These are phyloP conservation scores for Callaeas wilsoni DNA, from an alignment of 2,113 vertebrate genomes.

Conservation along the genomic window DNA sequence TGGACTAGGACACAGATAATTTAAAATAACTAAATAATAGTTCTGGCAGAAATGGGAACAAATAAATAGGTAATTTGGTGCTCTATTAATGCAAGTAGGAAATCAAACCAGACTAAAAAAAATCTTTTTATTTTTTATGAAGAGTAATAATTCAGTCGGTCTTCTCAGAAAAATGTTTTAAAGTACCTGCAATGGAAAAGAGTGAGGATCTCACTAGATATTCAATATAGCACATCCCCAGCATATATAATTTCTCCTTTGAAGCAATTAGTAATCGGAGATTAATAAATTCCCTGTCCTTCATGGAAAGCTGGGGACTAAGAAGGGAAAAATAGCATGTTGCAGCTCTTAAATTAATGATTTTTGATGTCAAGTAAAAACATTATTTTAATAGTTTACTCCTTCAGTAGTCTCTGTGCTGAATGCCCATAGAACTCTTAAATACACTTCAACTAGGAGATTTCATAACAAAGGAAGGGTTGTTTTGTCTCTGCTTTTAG, in stretches of 20 bases:
- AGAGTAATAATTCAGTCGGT: background rate
- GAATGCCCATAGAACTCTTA: background rate
- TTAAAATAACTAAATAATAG: background rate
- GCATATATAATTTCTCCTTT: background rate
- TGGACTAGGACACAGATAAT: background rate
- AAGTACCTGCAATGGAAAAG: background rate
- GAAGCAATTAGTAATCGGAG: background rate
- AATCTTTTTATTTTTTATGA: background rate
- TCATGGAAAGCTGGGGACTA: background rate
- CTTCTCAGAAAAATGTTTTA: background rate
- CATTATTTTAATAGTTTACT: background rate
- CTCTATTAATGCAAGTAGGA: background rate
- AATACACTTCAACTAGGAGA: background rate
- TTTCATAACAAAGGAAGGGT: background rate
- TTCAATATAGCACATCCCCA: background rate
- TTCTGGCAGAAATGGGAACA: background rate
- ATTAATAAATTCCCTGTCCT: background rate
- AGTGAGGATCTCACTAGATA: background rate
- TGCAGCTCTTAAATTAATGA: background rate
- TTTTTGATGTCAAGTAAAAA: slow-evolving; percentile 6
- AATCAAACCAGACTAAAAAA: background rate
- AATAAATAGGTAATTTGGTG: background rate
- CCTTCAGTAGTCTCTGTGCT: background rate
- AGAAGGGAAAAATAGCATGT: background rate
- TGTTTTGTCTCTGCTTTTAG: background rate